Evolutionary conservation across 2,888 invertebrate species (phyloP).

Genomic region (Sarcophaga rosellei): DNA sequence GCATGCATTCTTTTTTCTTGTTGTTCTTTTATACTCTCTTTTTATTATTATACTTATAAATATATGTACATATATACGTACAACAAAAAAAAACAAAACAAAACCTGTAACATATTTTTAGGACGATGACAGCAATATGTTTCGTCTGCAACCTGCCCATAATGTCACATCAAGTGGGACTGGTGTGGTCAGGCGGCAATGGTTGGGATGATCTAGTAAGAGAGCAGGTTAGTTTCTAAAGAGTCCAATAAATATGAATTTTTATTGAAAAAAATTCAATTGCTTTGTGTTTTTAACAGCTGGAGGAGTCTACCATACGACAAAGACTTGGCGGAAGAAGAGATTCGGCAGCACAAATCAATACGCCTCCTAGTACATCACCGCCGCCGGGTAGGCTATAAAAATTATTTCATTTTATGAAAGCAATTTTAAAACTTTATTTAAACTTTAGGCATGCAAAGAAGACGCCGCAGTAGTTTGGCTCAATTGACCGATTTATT

Average conservation of each 20-base stretch:
- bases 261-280: not conserved
- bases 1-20: constrained; percentile 39
- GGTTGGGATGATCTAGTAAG: constrained; percentile 96
- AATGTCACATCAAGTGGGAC: constrained; percentile 95
- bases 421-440: not conserved
- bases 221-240: constrained; percentile 84
- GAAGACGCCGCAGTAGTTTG: constrained; percentile 91
- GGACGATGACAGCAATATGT: constrained; percentile 97
- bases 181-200: constrained; percentile 96
- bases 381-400: constrained; percentile 80
- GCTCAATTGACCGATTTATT: constrained; percentile 94
- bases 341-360: constrained; percentile 95
- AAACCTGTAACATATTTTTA: constrained; percentile 80
- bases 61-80: too few relatives aligned
- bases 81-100: not conserved
- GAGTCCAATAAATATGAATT: not conserved
- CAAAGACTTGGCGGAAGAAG: constrained; percentile 92
- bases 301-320: constrained; percentile 91
- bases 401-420: not conserved
- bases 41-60: too few relatives aligned
- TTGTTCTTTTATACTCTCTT: not conserved
- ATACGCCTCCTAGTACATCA: constrained; percentile 91
- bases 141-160: constrained; percentile 98
- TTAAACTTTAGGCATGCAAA: constrained; percentile 83
- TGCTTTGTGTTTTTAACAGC: constrained; percentile 64